These are phyloP conservation scores for Odontothrips loti DNA, from an alignment of 2,888 invertebrate species.

Conservation along the genomic window DNA sequence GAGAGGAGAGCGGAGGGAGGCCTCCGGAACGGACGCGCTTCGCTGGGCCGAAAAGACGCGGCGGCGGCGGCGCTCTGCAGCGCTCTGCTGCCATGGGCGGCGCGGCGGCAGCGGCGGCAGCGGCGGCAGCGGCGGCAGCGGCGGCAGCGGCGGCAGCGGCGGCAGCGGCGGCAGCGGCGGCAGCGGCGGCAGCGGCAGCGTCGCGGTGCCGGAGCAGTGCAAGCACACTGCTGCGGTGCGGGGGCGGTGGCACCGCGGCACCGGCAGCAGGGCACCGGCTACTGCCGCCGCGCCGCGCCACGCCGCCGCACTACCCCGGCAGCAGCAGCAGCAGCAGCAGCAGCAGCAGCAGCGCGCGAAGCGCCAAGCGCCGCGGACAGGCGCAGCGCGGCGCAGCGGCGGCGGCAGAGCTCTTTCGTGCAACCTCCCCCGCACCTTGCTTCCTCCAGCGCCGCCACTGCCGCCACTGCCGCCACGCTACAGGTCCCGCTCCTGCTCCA, in stretches of 20 bases:
- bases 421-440: neutral
- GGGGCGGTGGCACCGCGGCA: neutral
- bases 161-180: no score
- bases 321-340: no score
- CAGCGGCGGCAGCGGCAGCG: neutral
- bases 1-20: neutral
- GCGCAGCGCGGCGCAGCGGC: no score
- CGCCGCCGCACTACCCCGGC: neutral
- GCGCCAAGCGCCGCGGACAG: neutral
- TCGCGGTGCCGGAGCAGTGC: neutral
- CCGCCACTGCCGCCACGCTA: neutral
- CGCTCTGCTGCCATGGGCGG: no score
- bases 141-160: no score
- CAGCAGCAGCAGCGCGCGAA: no score
- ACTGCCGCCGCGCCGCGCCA: conserved; percentile 12
- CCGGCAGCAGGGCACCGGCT: conserved; percentile 3
- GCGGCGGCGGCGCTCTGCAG: neutral
- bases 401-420: neutral
- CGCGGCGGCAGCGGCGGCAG: no score
- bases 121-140: no score
- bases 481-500: neutral
- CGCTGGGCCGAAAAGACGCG: conserved; percentile 19
- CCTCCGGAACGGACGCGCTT: conserved; percentile 23
- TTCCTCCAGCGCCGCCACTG: no score
- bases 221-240: neutral